Evolutionary conservation across 2,113 vertebrate genomes (phyloP), one percentile per base, ranked within the genome.

Genomic region (Carettochelys insculpta): DNA sequence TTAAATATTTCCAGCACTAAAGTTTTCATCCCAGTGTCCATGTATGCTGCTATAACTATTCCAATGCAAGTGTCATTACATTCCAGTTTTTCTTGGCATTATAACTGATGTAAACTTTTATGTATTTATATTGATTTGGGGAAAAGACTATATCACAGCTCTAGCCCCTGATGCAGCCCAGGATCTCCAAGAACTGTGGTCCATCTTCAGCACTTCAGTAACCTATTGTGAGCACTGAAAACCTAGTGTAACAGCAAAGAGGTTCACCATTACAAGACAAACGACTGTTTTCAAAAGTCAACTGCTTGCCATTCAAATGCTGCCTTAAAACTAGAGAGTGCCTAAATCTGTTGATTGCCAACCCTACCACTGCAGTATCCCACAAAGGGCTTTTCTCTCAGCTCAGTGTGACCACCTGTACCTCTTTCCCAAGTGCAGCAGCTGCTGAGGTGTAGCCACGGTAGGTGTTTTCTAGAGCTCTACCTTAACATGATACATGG

Each of bases 281-380:
- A 95, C 31, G 93, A 97, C 97, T 97, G 87, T 97, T 97, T 82
- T 94, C 89, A 95, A 85, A 97, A 96, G 97, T 97, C 97, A 97
- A 98, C 97, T 97, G 97, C 98, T 98, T 98, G 95, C 97, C 96
- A 96, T 97, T 98, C 98, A 97, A 97, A 96, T 92, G 97, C 98
- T 98, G 98, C 98, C 98, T 98, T 98, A 98, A 58, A 98, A 98
- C 97, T 97, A 51, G 96, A 87, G 97, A 98, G 98, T 98, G 98
- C 98, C 98, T 98, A 95, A 97, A 97, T 92, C 97, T 98, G 97
- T 97, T 95, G 94, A 97, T 98, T 98, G 97, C 97, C 98, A 98
- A 98, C 97, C 93, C 97, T 96, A 95, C 98, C 96, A 97, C 95
- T 95, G 91, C 96, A 97, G 97, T 97, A 96, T 97, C 97, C 97